These are phyloP conservation scores for Nemurella pictetii DNA, from an alignment of 2,888 invertebrate genomes.

Conservation along the genomic window DNA sequence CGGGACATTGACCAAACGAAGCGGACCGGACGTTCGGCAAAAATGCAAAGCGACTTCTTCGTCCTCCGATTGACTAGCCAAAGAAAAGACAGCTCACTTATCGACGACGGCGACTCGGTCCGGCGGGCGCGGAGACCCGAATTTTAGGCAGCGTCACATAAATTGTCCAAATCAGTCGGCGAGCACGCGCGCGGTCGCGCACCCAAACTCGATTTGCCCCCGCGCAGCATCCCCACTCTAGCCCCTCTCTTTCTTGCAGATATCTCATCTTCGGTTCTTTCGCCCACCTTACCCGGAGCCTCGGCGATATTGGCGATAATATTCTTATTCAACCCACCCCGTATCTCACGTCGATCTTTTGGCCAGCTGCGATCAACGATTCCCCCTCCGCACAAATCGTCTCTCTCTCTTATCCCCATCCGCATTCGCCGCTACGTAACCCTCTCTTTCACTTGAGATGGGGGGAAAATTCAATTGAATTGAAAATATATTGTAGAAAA, in stretches of 20 bases:
- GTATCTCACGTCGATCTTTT: background rate
- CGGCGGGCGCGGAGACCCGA: background rate
- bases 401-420: background rate
- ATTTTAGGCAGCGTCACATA: background rate
- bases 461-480: slow-evolving; percentile 18
- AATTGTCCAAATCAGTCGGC: background rate
- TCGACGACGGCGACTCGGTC: background rate
- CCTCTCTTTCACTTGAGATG: background rate
- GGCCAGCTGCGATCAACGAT: slow-evolving; percentile 21
- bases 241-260: background rate
- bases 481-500: slow-evolving; percentile 15
- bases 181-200: background rate
- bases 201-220: background rate
- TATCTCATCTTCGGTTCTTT: background rate
- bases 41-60: background rate
- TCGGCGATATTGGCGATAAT: background rate
- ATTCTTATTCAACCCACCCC: background rate
- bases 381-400: background rate
- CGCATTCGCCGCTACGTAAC: background rate
- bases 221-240: background rate
- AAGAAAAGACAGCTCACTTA: background rate
- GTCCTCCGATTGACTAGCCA: background rate
- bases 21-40: background rate
- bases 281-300: background rate
- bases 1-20: background rate